Conservation (phyloP, 2,888 invertebrate species). For the Balanococcus diminutus region DNA sequence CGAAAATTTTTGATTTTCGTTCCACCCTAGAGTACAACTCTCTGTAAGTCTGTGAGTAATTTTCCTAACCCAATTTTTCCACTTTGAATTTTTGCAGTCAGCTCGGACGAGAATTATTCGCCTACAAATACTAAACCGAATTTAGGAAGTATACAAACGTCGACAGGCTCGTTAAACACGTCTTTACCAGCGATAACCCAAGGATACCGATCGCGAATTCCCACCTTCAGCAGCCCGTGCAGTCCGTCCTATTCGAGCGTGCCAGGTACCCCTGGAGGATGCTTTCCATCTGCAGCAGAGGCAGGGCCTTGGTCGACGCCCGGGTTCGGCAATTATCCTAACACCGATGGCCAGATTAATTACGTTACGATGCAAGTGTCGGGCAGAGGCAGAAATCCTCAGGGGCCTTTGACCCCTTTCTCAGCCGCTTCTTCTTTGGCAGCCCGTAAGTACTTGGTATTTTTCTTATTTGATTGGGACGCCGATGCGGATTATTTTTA, state of each 20-base stretch:
- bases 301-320: slow-evolving; percentile 53
- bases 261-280: slow-evolving; percentile 18
- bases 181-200: slow-evolving; percentile 57
- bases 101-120: slow-evolving; percentile 50
- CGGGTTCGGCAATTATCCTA: slow-evolving; percentile 50
- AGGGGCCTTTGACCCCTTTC: slow-evolving; percentile 22
- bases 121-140: background rate
- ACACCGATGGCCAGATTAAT: slow-evolving; percentile 55
- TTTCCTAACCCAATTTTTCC: no score
- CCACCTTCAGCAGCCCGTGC: slow-evolving; percentile 54
- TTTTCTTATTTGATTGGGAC: background rate
- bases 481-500: no score
- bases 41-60: no score
- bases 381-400: slow-evolving; percentile 12
- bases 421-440: slow-evolving; percentile 58
- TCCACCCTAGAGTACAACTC: no score
- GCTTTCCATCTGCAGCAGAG: slow-evolving; percentile 50
- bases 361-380: slow-evolving; percentile 52
- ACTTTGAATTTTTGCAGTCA: slow-evolving; percentile 44
- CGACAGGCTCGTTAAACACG: slow-evolving; percentile 1
- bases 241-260: slow-evolving; percentile 49
- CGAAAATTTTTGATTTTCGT: no score
- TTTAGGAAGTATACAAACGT: background rate
- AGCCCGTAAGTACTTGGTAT: slow-evolving; percentile 57
- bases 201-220: slow-evolving; percentile 53